Evolutionary conservation across 2,888 invertebrate genomes (phyloP).

Genomic region (Euzetes globulus): DNA sequence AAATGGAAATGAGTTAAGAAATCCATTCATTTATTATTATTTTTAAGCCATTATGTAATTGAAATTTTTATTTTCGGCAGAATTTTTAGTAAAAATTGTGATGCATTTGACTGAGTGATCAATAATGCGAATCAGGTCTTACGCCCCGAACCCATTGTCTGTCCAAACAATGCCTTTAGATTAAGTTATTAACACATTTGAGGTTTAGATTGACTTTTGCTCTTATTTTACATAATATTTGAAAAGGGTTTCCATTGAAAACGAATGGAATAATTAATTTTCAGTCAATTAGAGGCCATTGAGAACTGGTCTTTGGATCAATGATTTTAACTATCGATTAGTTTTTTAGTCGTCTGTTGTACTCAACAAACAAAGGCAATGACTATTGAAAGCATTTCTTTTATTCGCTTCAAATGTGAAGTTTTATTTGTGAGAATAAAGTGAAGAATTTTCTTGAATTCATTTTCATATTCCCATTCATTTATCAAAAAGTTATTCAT

Average conservation of each 20-base stretch:
- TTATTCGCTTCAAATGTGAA: background rate
- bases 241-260: background rate
- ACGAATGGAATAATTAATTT: background rate
- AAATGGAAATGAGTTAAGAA: background rate
- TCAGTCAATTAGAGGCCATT: background rate
- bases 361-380: background rate
- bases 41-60: background rate
- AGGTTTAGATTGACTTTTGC: background rate
- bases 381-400: background rate
- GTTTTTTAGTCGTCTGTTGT: background rate
- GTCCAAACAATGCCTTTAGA: background rate
- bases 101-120: background rate
- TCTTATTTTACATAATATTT: background rate
- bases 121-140: background rate
- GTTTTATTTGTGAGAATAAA: background rate
- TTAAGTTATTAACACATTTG: background rate
- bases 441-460: background rate
- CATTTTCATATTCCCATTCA: background rate
- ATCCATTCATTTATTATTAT: background rate
- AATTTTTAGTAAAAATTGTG: background rate
- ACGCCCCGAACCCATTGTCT: background rate
- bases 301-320: background rate
- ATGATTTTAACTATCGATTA: background rate
- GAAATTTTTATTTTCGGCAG: background rate
- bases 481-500: conserved; percentile 3